Conservation (phyloP, 2,888 invertebrate species). For the Galerucella nymphaeae region DNA sequence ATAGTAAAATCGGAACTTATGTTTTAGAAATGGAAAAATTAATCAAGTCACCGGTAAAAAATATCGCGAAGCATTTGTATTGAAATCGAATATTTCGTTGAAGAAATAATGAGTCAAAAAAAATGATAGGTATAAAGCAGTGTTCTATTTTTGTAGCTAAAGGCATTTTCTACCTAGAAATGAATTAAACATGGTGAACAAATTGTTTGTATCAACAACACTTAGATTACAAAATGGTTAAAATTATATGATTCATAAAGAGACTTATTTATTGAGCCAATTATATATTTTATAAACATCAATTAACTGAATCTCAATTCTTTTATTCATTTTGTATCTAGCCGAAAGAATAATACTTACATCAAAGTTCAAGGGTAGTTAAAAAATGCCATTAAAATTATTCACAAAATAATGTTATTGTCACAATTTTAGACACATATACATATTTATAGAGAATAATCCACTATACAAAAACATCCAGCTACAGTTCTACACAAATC, state of each 20-base stretch:
- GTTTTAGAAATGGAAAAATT: not conserved
- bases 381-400: constrained; percentile 58
- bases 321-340: constrained; percentile 15
- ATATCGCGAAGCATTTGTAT: not conserved
- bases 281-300: constrained; percentile 33
- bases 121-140: not conserved
- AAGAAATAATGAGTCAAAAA: not conserved
- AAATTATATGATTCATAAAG: constrained; percentile 15
- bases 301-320: constrained; percentile 21
- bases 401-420: constrained; percentile 64
- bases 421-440: constrained; percentile 64
- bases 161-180: constrained; percentile 16
- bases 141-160: constrained; percentile 30
- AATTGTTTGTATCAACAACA: constrained; percentile 16
- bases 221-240: constrained; percentile 22
- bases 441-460: constrained; percentile 61
- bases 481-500: constrained; percentile 55
- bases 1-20: not conserved
- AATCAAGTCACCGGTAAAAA: not conserved
- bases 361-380: constrained; percentile 40
- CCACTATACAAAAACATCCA: constrained; percentile 57
- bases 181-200: constrained; percentile 17
- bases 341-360: constrained; percentile 40
- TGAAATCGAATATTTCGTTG: not conserved
- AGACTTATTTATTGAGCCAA: constrained; percentile 14